phyloP scores from a whole-genome alignment of 2,888 invertebrate genomes.

The Rhopalosiphum nymphaeae region DNA sequence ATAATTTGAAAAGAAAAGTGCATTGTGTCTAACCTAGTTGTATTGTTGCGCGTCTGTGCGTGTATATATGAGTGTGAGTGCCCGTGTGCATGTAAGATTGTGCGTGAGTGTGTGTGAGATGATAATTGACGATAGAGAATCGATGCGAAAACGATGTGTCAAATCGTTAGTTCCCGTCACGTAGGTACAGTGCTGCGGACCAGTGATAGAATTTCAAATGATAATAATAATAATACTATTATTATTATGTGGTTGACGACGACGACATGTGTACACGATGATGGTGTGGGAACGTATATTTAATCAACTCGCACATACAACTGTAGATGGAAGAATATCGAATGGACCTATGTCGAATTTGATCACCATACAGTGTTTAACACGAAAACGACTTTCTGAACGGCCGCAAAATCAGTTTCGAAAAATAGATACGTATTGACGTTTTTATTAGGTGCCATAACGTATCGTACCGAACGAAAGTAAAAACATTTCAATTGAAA shows the following conservation, averaged over 20 bases:
- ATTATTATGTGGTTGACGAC: background rate
- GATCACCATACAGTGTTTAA: background rate
- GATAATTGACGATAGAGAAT: conserved; percentile 61
- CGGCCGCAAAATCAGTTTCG: conserved; percentile 7
- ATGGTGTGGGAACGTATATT: conserved; percentile 11
- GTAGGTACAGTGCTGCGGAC: background rate
- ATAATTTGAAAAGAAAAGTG: conserved; percentile 54
- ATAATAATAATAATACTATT: background rate
- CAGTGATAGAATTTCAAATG: conserved; percentile 26
- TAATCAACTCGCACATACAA: conserved; percentile 16
- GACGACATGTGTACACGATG: background rate
- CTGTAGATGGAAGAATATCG: background rate
- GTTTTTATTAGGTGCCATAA: background rate
- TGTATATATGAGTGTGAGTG: background rate
- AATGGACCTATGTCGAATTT: background rate
- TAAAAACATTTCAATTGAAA: conserved; percentile 28
- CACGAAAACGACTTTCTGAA: background rate
- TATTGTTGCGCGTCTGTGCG: conserved; percentile 26
- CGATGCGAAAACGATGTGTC: conserved; percentile 53
- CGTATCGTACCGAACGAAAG: background rate
- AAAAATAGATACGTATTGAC: background rate
- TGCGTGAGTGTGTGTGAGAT: background rate
- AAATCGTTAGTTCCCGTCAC: conserved; percentile 54
- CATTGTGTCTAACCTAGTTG: conserved; percentile 60
- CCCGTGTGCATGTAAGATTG: background rate